phyloP scores from a whole-genome alignment of 2,888 invertebrate genomes.

The Theodoxus fluviatilis region DNA sequence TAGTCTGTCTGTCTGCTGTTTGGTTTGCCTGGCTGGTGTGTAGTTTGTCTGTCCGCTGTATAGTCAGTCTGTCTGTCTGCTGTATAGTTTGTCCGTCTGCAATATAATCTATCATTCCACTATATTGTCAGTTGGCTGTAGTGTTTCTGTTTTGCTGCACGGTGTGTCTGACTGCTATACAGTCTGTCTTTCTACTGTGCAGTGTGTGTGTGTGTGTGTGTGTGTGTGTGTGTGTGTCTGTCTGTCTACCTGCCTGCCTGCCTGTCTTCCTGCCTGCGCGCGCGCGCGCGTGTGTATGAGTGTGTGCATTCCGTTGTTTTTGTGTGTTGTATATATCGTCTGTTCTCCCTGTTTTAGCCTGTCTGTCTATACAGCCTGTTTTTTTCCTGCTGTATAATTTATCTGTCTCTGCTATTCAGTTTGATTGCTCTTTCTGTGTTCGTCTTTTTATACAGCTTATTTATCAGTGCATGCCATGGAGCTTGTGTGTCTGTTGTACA shows the following conservation, averaged over 20 bases:
- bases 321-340: background rate
- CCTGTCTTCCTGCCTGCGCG: background rate
- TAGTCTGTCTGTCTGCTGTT: too few relatives aligned
- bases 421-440: background rate
- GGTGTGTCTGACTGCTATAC: too few relatives aligned
- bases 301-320: too few relatives aligned
- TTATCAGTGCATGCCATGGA: background rate
- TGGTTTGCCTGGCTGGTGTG: too few relatives aligned
- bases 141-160: too few relatives aligned
- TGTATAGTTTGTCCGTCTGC: too few relatives aligned
- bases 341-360: background rate
- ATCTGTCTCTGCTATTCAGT: background rate
- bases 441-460: background rate
- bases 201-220: background rate
- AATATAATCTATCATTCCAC: too few relatives aligned
- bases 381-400: too few relatives aligned
- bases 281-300: background rate
- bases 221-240: slow-evolving; percentile 18
- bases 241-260: background rate
- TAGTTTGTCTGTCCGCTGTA: too few relatives aligned
- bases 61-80: too few relatives aligned
- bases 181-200: background rate
- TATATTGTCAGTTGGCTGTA: too few relatives aligned
- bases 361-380: background rate
- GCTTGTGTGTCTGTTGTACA: background rate